Conservation (phyloP, 2,113 vertebrate genomes). For the Apistogramma diplotaenia region DNA sequence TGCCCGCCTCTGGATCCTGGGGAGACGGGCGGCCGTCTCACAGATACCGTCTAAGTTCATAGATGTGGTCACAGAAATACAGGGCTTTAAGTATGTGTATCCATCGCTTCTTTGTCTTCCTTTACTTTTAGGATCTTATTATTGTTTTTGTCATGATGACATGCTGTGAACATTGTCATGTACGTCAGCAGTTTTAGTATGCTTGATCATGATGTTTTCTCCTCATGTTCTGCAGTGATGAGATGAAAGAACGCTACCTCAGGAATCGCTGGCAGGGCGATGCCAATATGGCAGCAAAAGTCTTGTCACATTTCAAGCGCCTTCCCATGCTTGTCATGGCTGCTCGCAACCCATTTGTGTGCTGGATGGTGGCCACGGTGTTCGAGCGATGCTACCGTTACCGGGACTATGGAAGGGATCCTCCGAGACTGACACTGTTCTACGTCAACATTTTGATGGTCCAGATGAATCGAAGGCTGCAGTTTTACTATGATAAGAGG, state of each 20-base stretch:
- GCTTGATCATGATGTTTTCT: background rate
- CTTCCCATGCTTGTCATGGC: constrained; percentile 46
- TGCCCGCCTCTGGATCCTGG: constrained; percentile 69
- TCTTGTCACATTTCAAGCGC: constrained; percentile 55
- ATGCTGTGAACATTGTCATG: background rate
- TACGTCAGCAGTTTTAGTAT: background rate
- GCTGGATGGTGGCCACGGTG: constrained; percentile 71
- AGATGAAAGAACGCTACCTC: constrained; percentile 69
- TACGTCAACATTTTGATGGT: constrained; percentile 63
- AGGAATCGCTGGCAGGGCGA: constrained; percentile 36
- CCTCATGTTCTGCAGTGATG: constrained; percentile 19
- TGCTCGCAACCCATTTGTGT: constrained; percentile 67
- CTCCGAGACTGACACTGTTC: constrained; percentile 63
- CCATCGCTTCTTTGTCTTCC: background rate
- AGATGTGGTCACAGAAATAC: constrained; percentile 61
- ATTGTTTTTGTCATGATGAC: too few relatives aligned
- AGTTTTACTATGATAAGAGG: constrained; percentile 48
- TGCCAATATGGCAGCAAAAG: background rate
- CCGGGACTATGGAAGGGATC: background rate
- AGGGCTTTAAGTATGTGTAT: constrained; percentile 64
- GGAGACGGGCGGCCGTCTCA: constrained; percentile 44
- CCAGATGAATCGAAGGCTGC: constrained; percentile 68
- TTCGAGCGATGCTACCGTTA: constrained; percentile 36
- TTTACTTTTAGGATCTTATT: background rate
- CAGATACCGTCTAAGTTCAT: constrained; percentile 64